These are phyloP conservation scores for Notamacropus eugenii DNA, from an alignment of 2,797 vertebrate genomes.

Conservation along the genomic window DNA sequence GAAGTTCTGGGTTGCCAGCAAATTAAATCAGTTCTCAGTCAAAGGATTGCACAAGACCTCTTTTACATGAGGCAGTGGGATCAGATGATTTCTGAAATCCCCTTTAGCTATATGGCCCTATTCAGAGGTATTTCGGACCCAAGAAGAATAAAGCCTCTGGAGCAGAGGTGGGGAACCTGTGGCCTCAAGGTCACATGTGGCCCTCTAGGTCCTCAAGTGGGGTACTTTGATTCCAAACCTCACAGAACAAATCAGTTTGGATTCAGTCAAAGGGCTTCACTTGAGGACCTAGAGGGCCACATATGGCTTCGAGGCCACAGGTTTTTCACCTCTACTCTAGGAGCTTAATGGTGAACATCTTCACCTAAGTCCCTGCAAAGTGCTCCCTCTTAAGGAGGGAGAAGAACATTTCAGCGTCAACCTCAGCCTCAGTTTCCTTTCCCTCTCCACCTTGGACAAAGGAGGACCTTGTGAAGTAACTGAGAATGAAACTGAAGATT, in stretches of 20 bases:
- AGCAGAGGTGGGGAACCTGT: too few relatives aligned
- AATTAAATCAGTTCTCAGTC: background rate
- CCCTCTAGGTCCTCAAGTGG: too few relatives aligned
- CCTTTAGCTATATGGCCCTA: background rate
- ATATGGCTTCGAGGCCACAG: too few relatives aligned
- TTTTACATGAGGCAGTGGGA: background rate
- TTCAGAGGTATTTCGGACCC: background rate
- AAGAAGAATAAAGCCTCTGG: background rate
- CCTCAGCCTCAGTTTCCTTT: background rate
- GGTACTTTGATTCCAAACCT: too few relatives aligned
- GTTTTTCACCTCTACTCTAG: background rate
- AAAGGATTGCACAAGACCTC: background rate
- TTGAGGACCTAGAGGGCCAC: too few relatives aligned
- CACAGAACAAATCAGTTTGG: too few relatives aligned
- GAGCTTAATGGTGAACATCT: background rate
- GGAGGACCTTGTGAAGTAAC: background rate
- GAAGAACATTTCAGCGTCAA: background rate
- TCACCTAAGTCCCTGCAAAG: background rate
- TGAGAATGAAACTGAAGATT: background rate
- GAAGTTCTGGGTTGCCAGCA: background rate
- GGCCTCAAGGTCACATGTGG: too few relatives aligned
- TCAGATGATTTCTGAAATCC: background rate
- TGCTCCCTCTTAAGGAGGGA: background rate
- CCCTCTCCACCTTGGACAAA: background rate
- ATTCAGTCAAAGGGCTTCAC: too few relatives aligned